A percentile compares a stretch with the other conserved stretches of the same genome.
These are phyloP conservation scores for Thamnophis elegans DNA, from an alignment of 2,797 vertebrate species.

Conservation along the genomic window DNA sequence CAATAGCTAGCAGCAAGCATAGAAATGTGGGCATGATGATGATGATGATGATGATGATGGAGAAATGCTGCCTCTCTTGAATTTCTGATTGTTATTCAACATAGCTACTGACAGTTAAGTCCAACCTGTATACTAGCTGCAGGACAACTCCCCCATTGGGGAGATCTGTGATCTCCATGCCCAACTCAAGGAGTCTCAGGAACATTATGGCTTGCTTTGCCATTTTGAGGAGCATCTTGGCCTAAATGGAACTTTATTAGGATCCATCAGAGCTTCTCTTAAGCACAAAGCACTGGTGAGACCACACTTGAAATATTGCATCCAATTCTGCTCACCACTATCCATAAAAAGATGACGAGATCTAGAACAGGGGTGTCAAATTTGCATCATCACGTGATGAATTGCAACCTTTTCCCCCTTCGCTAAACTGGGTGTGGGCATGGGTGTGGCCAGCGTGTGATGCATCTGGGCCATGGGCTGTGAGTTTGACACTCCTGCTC, in stretches of 20 bases:
- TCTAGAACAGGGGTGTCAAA: no score
- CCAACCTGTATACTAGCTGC: neutral
- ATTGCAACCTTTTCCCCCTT: no score
- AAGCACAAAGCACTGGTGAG: neutral
- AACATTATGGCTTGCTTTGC: neutral
- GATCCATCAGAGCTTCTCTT: neutral
- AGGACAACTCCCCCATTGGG: neutral
- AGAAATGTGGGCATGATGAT: neutral
- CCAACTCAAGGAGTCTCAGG: neutral
- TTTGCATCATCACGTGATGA: no score
- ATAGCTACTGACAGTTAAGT: neutral
- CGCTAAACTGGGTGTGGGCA: no score
- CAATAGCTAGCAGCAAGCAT: neutral
- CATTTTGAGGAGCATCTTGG: slow-evolving; percentile 26
- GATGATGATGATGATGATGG: neutral
- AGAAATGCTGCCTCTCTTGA: neutral
- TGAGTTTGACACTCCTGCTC: no score
- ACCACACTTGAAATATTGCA: neutral
- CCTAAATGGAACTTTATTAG: neutral
- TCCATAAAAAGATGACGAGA: no score
- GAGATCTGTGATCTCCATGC: neutral
- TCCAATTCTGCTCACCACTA: no score
- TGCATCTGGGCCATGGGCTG: no score
- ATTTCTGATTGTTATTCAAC: neutral
- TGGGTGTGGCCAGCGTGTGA: no score